Evolutionary conservation across 2,113 vertebrate genomes (phyloP).

Genomic region (Rynchops niger): DNA sequence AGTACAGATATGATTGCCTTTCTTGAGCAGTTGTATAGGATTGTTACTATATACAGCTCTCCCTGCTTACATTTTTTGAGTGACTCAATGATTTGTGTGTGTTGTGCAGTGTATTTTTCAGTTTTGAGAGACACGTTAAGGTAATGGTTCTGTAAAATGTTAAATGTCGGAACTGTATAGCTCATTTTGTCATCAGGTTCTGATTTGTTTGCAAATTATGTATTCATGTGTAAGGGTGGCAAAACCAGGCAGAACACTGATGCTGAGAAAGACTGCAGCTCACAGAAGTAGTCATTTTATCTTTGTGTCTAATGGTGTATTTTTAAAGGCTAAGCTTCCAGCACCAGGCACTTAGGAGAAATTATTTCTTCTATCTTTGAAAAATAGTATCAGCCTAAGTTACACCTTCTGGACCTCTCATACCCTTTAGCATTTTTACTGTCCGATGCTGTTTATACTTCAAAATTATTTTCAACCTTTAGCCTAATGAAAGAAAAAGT

Average conservation of each 20-base stretch:
- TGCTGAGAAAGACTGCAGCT: background rate
- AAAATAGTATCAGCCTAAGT: background rate
- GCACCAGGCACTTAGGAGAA: background rate
- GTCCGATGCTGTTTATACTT: background rate
- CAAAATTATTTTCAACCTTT: slow-evolving; percentile 29
- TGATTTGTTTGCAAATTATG: background rate
- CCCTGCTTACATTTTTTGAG: background rate
- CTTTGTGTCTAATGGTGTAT: background rate
- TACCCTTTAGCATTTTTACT: background rate
- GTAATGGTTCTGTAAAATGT: background rate
- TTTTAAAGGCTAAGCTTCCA: slow-evolving; percentile 3
- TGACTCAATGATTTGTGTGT: background rate
- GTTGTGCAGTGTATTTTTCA: background rate
- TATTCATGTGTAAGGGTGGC: background rate
- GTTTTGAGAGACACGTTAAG: background rate
- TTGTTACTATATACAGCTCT: background rate
- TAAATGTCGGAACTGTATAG: background rate
- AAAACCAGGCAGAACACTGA: background rate
- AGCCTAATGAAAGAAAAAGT: background rate
- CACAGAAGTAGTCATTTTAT: background rate
- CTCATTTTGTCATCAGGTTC: background rate
- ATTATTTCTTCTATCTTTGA: background rate
- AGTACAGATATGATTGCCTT: slow-evolving; percentile 35
- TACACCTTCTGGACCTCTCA: background rate
- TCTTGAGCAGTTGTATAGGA: background rate